Base-by-base conservation (phyloP, 2,113 vertebrate genomes). In the Orcinus orca region DNA sequence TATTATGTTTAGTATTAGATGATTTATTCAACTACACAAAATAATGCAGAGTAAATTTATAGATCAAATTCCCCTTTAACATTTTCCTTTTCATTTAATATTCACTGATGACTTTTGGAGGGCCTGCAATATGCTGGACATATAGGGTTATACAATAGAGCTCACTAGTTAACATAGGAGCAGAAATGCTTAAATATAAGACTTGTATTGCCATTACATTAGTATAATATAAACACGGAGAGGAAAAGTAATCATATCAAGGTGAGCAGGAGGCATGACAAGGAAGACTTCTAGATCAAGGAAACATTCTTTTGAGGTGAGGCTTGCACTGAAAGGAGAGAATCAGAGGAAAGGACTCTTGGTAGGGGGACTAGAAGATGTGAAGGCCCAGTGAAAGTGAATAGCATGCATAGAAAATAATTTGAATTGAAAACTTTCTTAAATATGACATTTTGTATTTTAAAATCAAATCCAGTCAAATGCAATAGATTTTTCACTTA, bases 11-110 rank as follows among this genome's bases (percentile, higher is more conserved):
- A 89, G 0, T 80, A 67, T 36, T 79, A 80, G 29, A 11, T 77
- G 15, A 77, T 87, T 74, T 92, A 18, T 20, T 93, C 20, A 97
- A 47, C 33, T 92, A 74, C n/a, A 71, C 20, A 95, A n/a, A 80
- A 70, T 13, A 53, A 21, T n/a, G 6, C 20, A 90, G 26, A 33
- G 5, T 38, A 44, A 83, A 91, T 87, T 88, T 95, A 84, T 86
- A 68, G 2, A 44, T 38, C 36, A 84, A 93, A 82, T 81, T 86
- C 53, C 4, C 31, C 85, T 92, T 88, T 55, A 77, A 26, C 85
- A 71, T 67, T 62, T 50, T 70, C 23, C 21, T 71, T 62, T 89
- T 77, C 65, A 58, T 77, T 60, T 67, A 91, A 85, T 23, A 55
- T 55, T 76, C n/a, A 41, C 4, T 58, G 44, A 23, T 60, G 17